Conservation (phyloP, 2,113 vertebrate genomes). For the Anguilla japonica region DNA sequence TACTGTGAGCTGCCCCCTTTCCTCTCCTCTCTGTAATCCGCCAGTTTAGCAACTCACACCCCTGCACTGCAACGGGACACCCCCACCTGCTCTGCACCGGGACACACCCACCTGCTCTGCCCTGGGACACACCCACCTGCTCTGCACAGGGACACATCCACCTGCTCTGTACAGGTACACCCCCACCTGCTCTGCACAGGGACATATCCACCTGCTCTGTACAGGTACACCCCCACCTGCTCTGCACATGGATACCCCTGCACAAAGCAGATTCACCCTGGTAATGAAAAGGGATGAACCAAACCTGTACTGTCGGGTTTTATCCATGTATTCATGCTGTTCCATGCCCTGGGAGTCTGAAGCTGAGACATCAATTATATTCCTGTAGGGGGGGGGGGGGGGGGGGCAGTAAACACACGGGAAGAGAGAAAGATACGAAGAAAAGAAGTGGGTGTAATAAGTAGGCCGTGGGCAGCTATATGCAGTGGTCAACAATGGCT, state of each 20-base stretch:
- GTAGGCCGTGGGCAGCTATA: background rate
- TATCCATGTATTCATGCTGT: conserved; percentile 95
- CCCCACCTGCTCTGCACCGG: no score
- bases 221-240: no score
- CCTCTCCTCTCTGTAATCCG: background rate
- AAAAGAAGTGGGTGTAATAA: background rate
- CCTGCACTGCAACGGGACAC: no score
- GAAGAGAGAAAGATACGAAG: background rate
- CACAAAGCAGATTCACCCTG: no score
- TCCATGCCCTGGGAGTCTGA: conserved; percentile 94
- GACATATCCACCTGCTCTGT: no score
- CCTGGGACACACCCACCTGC: no score
- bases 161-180: background rate
- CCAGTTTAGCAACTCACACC: background rate
- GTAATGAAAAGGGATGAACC: background rate
- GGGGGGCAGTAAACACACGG: background rate
- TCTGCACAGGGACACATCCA: no score
- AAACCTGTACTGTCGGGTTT: conserved; percentile 91
- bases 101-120: no score
- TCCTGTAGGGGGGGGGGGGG: conserved; percentile 64
- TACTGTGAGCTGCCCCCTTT: no score
- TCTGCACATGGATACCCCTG: no score
- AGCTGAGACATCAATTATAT: conserved; percentile 92
- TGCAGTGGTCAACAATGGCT: background rate
- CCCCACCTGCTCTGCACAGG: background rate